A percentile compares a stretch with the other conserved stretches of the same genome.
Conservation (phyloP, 2,797 vertebrate species). For the Ataeniobius toweri region DNA sequence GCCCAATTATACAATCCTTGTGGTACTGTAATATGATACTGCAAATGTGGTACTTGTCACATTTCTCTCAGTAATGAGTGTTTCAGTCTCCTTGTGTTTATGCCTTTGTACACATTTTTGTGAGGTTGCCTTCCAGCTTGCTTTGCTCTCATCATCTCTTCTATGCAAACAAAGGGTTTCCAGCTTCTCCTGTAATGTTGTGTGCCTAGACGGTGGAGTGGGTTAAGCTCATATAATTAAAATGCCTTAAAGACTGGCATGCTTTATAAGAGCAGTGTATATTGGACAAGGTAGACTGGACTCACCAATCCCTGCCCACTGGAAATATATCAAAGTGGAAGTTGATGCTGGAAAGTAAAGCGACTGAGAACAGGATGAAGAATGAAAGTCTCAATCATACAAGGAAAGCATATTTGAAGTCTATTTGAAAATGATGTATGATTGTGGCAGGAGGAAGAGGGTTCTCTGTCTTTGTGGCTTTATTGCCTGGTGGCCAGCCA, state of each 20-base stretch:
- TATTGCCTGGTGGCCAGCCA: conserved; percentile 59
- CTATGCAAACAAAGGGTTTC: conserved; percentile 44
- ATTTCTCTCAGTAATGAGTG: conserved; percentile 18
- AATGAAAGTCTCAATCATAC: conserved; percentile 31
- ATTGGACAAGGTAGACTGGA: conserved; percentile 49
- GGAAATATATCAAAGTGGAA: conserved; percentile 52
- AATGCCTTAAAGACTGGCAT: conserved; percentile 63
- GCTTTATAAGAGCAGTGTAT: conserved; percentile 61
- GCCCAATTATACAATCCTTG: conserved; percentile 27
- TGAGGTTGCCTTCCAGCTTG: conserved; percentile 21
- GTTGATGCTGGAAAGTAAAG: conserved; percentile 37
- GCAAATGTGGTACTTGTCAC: conserved; percentile 25
- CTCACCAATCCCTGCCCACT: conserved; percentile 49
- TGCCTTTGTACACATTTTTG: conserved; percentile 35
- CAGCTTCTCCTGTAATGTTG: conserved; percentile 36
- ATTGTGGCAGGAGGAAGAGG: conserved; percentile 58
- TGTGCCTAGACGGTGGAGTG: conserved; percentile 36
- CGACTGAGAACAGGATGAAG: conserved; percentile 4
- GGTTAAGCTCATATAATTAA: conserved; percentile 68
- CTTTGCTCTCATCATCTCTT: conserved; percentile 40
- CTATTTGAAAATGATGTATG: conserved; percentile 52
- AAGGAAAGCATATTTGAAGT: conserved; percentile 36
- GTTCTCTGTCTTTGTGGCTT: conserved; percentile 57
- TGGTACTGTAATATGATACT: not conserved
- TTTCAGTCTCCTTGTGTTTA: conserved; percentile 36